These are phyloP conservation scores for Folsomia manolachei DNA, from an alignment of 2,888 invertebrate species.

Conservation along the genomic window DNA sequence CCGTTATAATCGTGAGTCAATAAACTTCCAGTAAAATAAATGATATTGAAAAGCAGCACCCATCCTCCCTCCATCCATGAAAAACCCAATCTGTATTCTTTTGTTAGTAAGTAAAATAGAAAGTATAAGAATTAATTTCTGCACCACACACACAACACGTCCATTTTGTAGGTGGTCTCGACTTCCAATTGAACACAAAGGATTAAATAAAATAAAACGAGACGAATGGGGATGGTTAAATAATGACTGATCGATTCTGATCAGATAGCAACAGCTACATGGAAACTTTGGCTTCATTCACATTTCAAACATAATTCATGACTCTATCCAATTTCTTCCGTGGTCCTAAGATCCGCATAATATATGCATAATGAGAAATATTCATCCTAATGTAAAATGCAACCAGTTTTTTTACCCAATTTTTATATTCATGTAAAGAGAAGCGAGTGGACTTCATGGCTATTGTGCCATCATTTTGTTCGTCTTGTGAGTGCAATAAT, in stretches of 20 bases:
- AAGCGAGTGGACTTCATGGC: neutral
- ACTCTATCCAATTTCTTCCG: neutral
- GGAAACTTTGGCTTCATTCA: too few species aligned
- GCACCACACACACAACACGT: neutral
- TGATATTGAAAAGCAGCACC: neutral
- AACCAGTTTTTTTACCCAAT: neutral
- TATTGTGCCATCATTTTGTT: slow-evolving; percentile 20
- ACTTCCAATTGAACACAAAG: neutral
- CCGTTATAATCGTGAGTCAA: neutral
- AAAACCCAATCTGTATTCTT: neutral
- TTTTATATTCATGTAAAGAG: neutral
- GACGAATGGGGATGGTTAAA: slow-evolving; percentile 4
- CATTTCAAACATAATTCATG: neutral
- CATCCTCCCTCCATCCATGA: too few species aligned
- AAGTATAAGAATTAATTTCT: neutral
- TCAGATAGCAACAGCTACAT: too few species aligned
- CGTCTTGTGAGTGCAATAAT: slow-evolving; percentile 14
- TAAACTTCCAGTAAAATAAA: neutral
- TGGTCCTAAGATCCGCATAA: too few species aligned
- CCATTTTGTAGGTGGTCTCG: neutral
- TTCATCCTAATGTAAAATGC: neutral
- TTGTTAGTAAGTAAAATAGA: too few species aligned
- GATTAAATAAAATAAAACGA: neutral
- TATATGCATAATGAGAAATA: neutral
- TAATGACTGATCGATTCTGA: slow-evolving; percentile 10